A percentile compares a stretch with the other conserved stretches of the same genome.
Evolutionary conservation across 2,888 invertebrate genomes (phyloP).

Genomic region (Eupithecia subumbrata): DNA sequence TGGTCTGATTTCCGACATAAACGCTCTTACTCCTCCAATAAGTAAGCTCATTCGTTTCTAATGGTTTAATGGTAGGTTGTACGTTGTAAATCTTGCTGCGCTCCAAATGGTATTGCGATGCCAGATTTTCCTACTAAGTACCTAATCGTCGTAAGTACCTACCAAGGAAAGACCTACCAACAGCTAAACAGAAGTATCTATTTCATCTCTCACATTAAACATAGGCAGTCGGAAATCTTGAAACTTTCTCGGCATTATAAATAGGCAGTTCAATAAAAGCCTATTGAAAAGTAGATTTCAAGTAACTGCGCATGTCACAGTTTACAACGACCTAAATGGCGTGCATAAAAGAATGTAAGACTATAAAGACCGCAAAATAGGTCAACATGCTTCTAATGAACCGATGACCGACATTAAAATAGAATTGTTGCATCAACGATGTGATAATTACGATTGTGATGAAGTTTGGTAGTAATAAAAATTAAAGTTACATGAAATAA

Average conservation of each 20-base stretch:
- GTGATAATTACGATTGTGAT: constrained; percentile 15
- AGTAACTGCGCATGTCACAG: constrained; percentile 26
- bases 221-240: neutral
- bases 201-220: neutral
- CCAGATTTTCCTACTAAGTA: neutral
- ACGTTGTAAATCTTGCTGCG: constrained; percentile 16
- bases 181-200: neutral
- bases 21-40: constrained; percentile 15
- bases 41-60: constrained; percentile 26
- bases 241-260: neutral
- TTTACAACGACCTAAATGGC: constrained; percentile 27
- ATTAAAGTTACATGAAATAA: neutral
- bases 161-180: neutral
- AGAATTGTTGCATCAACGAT: constrained; percentile 24
- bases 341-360: constrained; percentile 20
- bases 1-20: constrained; percentile 26
- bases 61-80: constrained; percentile 20
- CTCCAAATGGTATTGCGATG: constrained; percentile 17
- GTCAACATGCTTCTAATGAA: constrained; percentile 28
- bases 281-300: neutral
- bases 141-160: neutral
- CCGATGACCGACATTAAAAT: constrained; percentile 23
- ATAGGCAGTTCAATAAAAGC: neutral
- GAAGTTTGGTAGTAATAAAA: neutral
- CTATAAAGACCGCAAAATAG: constrained; percentile 23